Percentiles rank a stretch among this genome's conserved stretches.
Evolutionary conservation across 2,888 invertebrate genomes (phyloP).

Genomic region (Mycalesis mineus): DNA sequence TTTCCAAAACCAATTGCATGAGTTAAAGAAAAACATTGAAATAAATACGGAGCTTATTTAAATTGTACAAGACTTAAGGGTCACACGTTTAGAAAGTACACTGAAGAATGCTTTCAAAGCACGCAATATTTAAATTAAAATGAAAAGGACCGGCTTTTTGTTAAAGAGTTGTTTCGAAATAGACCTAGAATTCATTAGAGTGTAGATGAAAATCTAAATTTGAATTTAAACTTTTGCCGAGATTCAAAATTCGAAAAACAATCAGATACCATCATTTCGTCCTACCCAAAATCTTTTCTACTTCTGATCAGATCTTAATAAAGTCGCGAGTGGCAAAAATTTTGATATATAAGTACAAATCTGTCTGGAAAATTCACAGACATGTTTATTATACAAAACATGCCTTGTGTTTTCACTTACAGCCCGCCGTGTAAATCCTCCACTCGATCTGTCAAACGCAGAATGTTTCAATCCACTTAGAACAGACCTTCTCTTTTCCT

Average conservation of each 20-base stretch:
- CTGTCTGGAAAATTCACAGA: too few relatives aligned
- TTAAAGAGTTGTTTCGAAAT: not conserved
- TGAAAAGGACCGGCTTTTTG: constrained; percentile 13
- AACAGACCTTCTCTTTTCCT: too few relatives aligned
- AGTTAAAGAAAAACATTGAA: not conserved
- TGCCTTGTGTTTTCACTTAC: too few relatives aligned
- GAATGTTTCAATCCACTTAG: too few relatives aligned
- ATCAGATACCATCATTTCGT: too few relatives aligned
- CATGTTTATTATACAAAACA: too few relatives aligned
- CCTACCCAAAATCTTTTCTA: too few relatives aligned
- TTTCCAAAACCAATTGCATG: constrained; percentile 6
- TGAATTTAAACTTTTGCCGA: not conserved
- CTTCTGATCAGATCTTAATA: too few relatives aligned
- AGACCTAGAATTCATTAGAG: not conserved
- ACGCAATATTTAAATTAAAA: constrained; percentile 5
- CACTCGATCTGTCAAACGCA: too few relatives aligned
- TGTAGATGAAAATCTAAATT: not conserved
- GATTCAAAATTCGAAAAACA: not conserved
- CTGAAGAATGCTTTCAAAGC: constrained; percentile 8
- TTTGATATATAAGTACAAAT: too few relatives aligned
- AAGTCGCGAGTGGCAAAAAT: too few relatives aligned
- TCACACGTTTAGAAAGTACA: not conserved
- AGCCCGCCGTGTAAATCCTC: too few relatives aligned
- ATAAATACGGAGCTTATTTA: not conserved
- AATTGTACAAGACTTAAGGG: not conserved